These are phyloP conservation scores for Pollenia amentaria DNA, from an alignment of 2,888 invertebrate genomes.

Conservation along the genomic window DNA sequence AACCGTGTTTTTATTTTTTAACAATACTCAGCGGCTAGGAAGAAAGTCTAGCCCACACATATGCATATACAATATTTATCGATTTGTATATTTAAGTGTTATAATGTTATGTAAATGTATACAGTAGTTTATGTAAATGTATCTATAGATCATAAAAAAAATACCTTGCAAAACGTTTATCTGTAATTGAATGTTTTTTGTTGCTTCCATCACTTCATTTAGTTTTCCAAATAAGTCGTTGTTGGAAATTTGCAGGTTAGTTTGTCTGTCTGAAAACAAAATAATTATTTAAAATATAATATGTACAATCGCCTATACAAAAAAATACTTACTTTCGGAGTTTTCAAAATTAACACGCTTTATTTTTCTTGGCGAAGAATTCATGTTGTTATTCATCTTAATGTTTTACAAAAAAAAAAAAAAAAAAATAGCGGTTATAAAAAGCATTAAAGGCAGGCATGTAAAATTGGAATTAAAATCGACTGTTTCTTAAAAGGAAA, in stretches of 20 bases:
- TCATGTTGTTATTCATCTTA: slow-evolving; percentile 45
- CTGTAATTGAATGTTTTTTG: no score
- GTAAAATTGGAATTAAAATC: slow-evolving; percentile 43
- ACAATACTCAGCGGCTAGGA: no score
- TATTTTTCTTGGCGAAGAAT: slow-evolving; percentile 37
- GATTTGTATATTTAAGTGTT: no score
- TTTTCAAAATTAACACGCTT: slow-evolving; percentile 19
- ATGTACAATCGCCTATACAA: slow-evolving; percentile 10
- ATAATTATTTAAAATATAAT: slow-evolving; percentile 40
- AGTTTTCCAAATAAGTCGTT: slow-evolving; percentile 48
- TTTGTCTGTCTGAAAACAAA: slow-evolving; percentile 45
- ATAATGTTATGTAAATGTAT: no score
- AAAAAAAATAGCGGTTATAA: slow-evolving; percentile 6
- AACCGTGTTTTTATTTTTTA: no score
- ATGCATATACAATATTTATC: no score
- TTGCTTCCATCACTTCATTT: no score
- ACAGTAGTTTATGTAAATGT: no score
- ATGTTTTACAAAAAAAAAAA: no score
- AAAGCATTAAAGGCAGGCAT: slow-evolving; percentile 30
- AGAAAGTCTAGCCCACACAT: no score
- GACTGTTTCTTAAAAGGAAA: slow-evolving; percentile 49
- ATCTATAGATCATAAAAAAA: no score
- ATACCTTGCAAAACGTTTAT: no score
- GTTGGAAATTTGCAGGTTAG: slow-evolving; percentile 39
- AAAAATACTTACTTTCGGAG: slow-evolving; percentile 12